Percentiles rank a stretch among this genome's conserved stretches.
phyloP scores from a whole-genome alignment of 1,140 invertebrate species.

The Holcopasites calliopsidis region DNA sequence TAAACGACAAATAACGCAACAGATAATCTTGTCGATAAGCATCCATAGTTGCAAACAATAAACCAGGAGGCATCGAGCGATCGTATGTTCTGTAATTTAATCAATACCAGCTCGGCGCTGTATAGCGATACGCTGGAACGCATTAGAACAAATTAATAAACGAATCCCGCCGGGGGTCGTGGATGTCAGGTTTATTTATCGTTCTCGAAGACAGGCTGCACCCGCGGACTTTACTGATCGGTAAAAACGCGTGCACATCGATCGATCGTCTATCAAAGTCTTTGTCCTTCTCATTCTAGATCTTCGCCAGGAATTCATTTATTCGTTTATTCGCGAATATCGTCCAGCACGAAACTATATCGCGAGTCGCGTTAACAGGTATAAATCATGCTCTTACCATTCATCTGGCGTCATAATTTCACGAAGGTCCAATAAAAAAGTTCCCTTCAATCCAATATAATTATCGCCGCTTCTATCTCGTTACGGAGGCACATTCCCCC shows the following conservation, averaged over 20 bases:
- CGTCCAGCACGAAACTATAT: background rate
- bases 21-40: background rate
- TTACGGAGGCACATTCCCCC: constrained; percentile 21
- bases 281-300: fast-evolving
- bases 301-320: background rate
- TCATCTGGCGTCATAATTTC: background rate
- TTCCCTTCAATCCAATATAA: constrained; percentile 52
- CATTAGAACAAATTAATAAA: constrained; percentile 66
- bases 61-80: background rate
- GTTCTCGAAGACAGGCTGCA: constrained; percentile 24
- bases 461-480: constrained; percentile 47
- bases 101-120: constrained; percentile 53
- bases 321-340: background rate
- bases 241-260: background rate
- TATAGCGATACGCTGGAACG: constrained; percentile 17
- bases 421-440: constrained; percentile 27
- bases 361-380: background rate
- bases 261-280: background rate
- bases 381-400: background rate
- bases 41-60: background rate
- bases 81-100: constrained; percentile 55
- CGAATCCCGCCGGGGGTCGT: constrained; percentile 51
- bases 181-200: constrained; percentile 56
- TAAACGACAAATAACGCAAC: background rate
- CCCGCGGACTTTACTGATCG: background rate